Conservation (phyloP, 1,140 invertebrate genomes). For the Drosophila rhopaloa region DNA sequence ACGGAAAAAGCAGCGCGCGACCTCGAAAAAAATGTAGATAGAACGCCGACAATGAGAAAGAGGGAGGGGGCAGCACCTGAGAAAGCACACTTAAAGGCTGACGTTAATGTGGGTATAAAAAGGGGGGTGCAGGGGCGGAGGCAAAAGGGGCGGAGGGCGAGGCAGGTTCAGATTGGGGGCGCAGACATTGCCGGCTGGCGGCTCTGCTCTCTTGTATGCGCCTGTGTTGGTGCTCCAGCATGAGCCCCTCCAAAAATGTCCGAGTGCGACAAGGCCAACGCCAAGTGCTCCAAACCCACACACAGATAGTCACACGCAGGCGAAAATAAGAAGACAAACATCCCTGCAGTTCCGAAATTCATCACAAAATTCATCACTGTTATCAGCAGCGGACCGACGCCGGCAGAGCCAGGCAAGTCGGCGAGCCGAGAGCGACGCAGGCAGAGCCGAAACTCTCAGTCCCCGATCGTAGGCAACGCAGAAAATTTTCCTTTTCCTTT, state of each 20-base stretch:
- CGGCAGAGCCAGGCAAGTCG: too few species aligned
- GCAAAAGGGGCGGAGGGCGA: slow-evolving; percentile 1
- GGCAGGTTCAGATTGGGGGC: slow-evolving; percentile 54
- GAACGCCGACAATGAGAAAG: slow-evolving; percentile 39
- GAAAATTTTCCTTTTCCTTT: too few species aligned
- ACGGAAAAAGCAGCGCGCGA: slow-evolving; percentile 60
- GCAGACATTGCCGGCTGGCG: slow-evolving; percentile 72
- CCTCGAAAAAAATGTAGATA: slow-evolving; percentile 76
- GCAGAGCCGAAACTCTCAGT: too few species aligned
- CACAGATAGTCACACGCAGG: slow-evolving; percentile 50
- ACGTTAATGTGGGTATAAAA: slow-evolving; percentile 61
- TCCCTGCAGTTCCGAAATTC: too few species aligned
- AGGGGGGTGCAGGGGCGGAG: slow-evolving; percentile 1
- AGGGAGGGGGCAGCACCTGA: slow-evolving; percentile 63
- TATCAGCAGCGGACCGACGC: too few species aligned
- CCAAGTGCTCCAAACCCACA: slow-evolving; percentile 65
- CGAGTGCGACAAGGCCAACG: slow-evolving; percentile 83
- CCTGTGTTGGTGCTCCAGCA: slow-evolving; percentile 69
- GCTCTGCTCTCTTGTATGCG: slow-evolving; percentile 9
- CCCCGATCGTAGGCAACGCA: too few species aligned
- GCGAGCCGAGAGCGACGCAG: too few species aligned
- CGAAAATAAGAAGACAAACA: slow-evolving; percentile 84
- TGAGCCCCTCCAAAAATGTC: slow-evolving; percentile 51
- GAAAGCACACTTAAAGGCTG: slow-evolving; percentile 76
- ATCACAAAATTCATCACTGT: too few species aligned